Base-by-base conservation (phyloP, 2,113 vertebrate genomes). In the Atlantisia rogersi region DNA sequence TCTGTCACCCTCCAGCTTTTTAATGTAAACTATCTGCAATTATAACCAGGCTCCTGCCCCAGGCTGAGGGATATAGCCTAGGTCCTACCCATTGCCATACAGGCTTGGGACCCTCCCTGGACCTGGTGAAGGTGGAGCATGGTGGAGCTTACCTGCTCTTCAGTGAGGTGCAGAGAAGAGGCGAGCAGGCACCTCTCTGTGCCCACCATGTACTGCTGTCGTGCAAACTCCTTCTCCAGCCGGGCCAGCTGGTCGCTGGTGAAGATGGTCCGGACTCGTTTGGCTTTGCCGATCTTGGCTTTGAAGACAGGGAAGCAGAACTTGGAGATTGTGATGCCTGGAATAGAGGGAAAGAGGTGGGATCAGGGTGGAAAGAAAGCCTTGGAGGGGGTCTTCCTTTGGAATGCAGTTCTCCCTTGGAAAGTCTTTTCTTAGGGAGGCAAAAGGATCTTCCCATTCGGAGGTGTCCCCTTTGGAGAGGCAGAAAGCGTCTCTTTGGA, bases 161-260 rank as follows among this genome's bases (percentile, higher is more conserved):
- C 98, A 2, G 98, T 98, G 75, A 99, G 98, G 69, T 94, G 98
- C 53, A 98, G 97, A 6, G 98, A 96, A 1, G 98, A 98, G 12
- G 98, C 98, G 9, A 99, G 97, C 50, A 98, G 97, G 88, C 98
- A 98, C 55, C 98, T 94, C 95, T 99, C 98, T 0, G 97, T 98
- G 10, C 98, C 99, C 67, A 99, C 98, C 98, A 98, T 98, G 97
- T 98, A 98, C 97, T 98, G 98, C 97, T 99, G 98, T 69, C 98
- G 97, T 0, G 98, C 86, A 17, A 99, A 98, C 95, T 99, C 98
- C 94, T 98, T 98, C 98, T 99, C 98, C 97, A 99, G 95, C n/a
- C 97, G 96, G 19, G 98, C 98, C 74, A 98, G 96, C 95, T 99
- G 98, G 62, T 99, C 98, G 16, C 98, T 98, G 95, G 98, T 99